Base-by-base conservation (phyloP, 2,113 vertebrate genomes). In the Gymnarchus niloticus region DNA sequence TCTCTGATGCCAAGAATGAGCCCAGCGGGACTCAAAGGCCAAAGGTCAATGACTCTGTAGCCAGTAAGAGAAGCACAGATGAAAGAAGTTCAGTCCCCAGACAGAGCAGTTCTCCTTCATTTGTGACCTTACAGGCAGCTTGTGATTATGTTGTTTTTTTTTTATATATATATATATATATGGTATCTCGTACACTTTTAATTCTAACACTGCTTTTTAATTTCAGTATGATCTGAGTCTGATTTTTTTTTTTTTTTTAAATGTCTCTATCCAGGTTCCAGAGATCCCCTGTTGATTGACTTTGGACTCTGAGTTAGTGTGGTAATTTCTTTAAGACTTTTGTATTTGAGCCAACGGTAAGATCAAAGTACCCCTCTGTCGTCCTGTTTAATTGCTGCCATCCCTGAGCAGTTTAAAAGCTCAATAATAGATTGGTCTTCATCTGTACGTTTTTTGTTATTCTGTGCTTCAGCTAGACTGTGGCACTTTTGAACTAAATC, bases 191-290 rank as follows among this genome's bases (percentile, higher is more conserved):
- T 49, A 80, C 41, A 19, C 19, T 49, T 48, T 80, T 80, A 81
- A 81, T 81, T 81, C 46, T 44, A 81, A 9, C 48, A 28, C 21
- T 81, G 77, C 48, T 51, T 81, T 73, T 41, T 73, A 19, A 41
- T 37, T 41, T 73, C 14, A 41, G 19, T 57, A 17, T 12, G 12
- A 48, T 51, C 21, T 49, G 48, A 49, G 10, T 51, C 21, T 81
- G n/a, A n/a, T 81, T 81, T 81, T 81, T 81, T 48, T 81, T n/a
- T 10, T 81, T 81, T 81, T 81, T 81, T 48, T n/a, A 19, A 33
- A 41, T 37, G 33, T 17, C n/a, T 14, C 23, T 51, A 7, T 28
- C 48, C 77, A 48, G 0, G 3, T 78, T 48, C 48, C 48, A 14
- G 46, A 46, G 19, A 44, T 10, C 28, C 61, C 61, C 37, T 1